These are phyloP conservation scores for Emydura subglobosa DNA, from an alignment of 2,113 vertebrate species.

Conservation along the genomic window DNA sequence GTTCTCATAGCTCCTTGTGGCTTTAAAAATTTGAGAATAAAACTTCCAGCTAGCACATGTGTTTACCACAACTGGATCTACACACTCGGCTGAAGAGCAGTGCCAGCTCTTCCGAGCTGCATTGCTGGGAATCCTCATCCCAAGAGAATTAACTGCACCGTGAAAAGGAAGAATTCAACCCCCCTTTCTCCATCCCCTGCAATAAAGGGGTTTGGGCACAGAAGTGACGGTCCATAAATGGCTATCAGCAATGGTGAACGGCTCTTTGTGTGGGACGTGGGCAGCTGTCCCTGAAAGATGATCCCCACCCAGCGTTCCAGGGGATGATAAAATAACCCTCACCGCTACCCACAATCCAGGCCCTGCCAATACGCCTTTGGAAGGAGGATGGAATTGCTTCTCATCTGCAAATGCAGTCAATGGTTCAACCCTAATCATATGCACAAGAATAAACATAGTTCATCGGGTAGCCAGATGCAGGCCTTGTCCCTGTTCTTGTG, in stretches of 20 bases:
- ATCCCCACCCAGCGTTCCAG: background rate
- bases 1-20: background rate
- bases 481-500: no score
- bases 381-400: background rate
- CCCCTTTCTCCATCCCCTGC: accelerated
- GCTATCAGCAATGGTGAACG: background rate
- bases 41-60: background rate
- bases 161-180: background rate
- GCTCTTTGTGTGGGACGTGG: background rate
- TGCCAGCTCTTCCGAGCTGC: background rate
- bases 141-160: background rate
- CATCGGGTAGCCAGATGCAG: no score
- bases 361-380: accelerated
- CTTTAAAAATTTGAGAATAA: background rate
- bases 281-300: background rate
- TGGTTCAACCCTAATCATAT: no score
- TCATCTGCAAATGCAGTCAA: background rate
- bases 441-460: no score
- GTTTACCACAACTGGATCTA: background rate
- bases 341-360: background rate
- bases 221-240: accelerated
- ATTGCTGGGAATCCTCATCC: background rate
- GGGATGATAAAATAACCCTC: background rate
- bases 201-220: background rate
- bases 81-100: background rate